Conservation (phyloP, 2,888 invertebrate species). For the Oscheius myriophilus region DNA sequence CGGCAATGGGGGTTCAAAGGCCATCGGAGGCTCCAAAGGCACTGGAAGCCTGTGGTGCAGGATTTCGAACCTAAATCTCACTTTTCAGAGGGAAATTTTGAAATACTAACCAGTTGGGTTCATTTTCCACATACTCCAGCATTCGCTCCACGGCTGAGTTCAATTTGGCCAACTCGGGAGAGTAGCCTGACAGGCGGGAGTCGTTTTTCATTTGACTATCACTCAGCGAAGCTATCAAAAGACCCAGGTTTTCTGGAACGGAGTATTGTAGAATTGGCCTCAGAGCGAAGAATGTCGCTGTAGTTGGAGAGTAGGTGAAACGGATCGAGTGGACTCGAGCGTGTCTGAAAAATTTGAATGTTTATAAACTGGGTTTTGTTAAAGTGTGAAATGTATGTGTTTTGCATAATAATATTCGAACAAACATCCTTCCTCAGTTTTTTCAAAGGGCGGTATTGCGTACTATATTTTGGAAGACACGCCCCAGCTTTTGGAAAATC, state of each 20-base stretch:
- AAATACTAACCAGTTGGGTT: conserved; percentile 52
- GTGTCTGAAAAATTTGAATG: conserved; percentile 59
- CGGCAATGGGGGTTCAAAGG: too few relatives aligned
- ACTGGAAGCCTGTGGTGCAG: conserved; percentile 42
- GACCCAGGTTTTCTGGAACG: conserved; percentile 62
- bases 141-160: conserved; percentile 53
- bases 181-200: conserved; percentile 51
- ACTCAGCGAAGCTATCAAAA: conserved; percentile 42
- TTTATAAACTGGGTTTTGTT: too few relatives aligned
- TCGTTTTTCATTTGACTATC: conserved; percentile 44
- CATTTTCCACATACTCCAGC: conserved; percentile 41
- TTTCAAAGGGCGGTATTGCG: too few relatives aligned
- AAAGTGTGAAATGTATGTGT: too few relatives aligned
- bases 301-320: conserved; percentile 62
- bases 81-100: neutral
- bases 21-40: too few relatives aligned
- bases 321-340: conserved; percentile 63
- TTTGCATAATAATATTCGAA: too few relatives aligned
- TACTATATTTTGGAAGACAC: too few relatives aligned
- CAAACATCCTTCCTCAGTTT: too few relatives aligned
- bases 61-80: conserved; percentile 45
- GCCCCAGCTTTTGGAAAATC: too few relatives aligned
- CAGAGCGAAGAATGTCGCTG: conserved; percentile 58
- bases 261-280: conserved; percentile 64
- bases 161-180: conserved; percentile 44